Evolutionary conservation across 1,140 invertebrate genomes (phyloP), one percentile per base, ranked within the genome.

Genomic region (Rhopalosiphum maidis): DNA sequence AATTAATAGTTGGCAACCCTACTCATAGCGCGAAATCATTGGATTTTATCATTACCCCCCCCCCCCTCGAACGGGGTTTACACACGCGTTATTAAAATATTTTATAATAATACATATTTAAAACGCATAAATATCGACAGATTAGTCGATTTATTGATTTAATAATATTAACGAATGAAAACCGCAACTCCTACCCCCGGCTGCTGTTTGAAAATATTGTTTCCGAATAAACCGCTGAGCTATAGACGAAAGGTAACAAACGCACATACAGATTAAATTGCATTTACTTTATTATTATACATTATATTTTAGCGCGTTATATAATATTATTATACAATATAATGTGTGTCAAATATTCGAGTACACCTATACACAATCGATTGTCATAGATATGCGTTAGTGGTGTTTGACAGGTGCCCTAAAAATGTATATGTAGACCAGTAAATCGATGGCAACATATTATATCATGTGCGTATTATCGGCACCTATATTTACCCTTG

Each of bases 401-500:
- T 35, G 88, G 48, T 23, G 88, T 55, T 55, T 25, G 35, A 55
- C 48, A 55, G 48, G 88, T 55, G 88, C 54, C 35, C 88, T 25
- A 90, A 90, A 90, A 90, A 90, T n/a, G 88, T 55, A 55, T 25
- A 90, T 41, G 88, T 90, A 21, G 88, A 90, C 51, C 88, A 55
- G 51, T 37, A 37, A 55, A 90, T 90, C 51, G 88, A 55, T 90
- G 88, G 51, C 88, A 55, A 88, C 51, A 55, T 5, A 90, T 55
- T 41, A 25, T 15, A 55, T 25, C 25, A 55, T 55, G 37, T 41
- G 23, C 30, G 51, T 55, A 55, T 55, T 23, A 25, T 55, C 48
- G 35, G 88, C 88, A 90, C 88, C 48, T 90, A 90, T 90, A 90
- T 90, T 90, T 90, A 55, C 88, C 88, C 88, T 54, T 37, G 88